These are phyloP conservation scores for Leptinotarsa haldemani DNA, from an alignment of 2,888 invertebrate species.

Conservation along the genomic window DNA sequence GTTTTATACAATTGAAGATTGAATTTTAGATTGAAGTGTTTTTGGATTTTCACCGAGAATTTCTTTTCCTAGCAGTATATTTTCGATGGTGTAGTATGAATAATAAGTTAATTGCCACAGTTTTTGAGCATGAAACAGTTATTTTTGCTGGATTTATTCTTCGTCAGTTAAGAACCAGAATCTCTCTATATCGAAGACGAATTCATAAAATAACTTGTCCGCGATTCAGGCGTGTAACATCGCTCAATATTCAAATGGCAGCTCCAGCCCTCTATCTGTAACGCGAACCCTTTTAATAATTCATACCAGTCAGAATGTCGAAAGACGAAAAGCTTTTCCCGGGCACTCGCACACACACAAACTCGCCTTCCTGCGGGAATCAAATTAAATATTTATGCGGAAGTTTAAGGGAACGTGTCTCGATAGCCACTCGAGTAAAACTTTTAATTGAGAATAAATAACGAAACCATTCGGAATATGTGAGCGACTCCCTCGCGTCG, in stretches of 20 bases:
- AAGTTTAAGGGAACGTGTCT: conserved; percentile 36
- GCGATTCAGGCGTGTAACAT: too few relatives aligned
- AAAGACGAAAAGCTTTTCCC: conserved; percentile 29
- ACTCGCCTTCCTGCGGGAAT: conserved; percentile 34
- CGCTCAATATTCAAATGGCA: neutral
- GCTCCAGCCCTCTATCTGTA: conserved; percentile 17
- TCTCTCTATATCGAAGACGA: too few relatives aligned
- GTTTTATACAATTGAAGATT: too few relatives aligned
- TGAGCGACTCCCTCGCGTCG: conserved; percentile 3
- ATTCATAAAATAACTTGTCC: too few relatives aligned
- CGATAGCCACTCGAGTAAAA: conserved; percentile 14
- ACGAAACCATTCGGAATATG: conserved; percentile 24
- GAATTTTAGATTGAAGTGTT: too few relatives aligned
- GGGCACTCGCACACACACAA: conserved; percentile 27
- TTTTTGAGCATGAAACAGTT: too few relatives aligned
- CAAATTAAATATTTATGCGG: conserved; percentile 46
- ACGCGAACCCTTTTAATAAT: conserved; percentile 44
- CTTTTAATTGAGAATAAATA: conserved; percentile 42
- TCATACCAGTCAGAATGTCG: conserved; percentile 43
- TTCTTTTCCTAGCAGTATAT: too few relatives aligned
- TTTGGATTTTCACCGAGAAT: too few relatives aligned
- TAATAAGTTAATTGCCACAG: too few relatives aligned
- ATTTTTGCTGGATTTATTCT: too few relatives aligned
- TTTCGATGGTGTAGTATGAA: too few relatives aligned
- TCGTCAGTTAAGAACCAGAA: too few relatives aligned